A percentile compares a stretch with the other conserved stretches of the same genome.
These are phyloP conservation scores for Scotopteryx bipunctaria DNA, from an alignment of 2,888 invertebrate genomes.

Conservation along the genomic window DNA sequence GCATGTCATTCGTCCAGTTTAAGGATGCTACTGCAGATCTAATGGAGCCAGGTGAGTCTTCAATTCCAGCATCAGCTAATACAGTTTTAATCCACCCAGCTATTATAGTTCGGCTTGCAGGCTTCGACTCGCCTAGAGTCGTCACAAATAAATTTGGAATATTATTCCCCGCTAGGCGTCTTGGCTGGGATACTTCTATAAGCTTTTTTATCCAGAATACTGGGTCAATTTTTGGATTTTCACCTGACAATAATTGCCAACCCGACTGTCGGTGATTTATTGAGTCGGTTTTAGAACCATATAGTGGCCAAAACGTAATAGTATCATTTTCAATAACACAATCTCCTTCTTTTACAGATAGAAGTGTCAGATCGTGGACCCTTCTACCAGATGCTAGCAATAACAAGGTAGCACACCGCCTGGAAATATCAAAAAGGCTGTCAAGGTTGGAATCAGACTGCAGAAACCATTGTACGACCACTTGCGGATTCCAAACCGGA, in stretches of 20 bases:
- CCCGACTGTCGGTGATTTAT: slow-evolving; percentile 1
- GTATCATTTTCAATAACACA: not conserved
- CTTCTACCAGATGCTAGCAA: slow-evolving; percentile 21
- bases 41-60: not conserved
- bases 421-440: slow-evolving; percentile 12
- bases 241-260: not conserved
- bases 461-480: not conserved
- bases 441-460: not conserved
- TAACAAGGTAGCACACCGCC: slow-evolving; percentile 14
- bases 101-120: not conserved
- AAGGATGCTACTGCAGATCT: slow-evolving; percentile 6
- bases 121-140: not conserved
- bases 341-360: slow-evolving; percentile 3
- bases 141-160: not conserved
- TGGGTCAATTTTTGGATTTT: not conserved
- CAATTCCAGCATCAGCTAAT: not conserved
- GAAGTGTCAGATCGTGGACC: slow-evolving; percentile 24
- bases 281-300: slow-evolving; percentile 16
- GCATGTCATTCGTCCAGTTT: not conserved
- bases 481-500: slow-evolving; percentile 4
- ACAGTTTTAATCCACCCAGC: slow-evolving; percentile 2
- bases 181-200: not conserved
- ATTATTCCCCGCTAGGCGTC: not conserved
- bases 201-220: not conserved
- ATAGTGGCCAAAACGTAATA: slow-evolving; percentile 21